These are phyloP conservation scores for Liopterus haemorrhoidalis DNA, from an alignment of 2,888 invertebrate genomes.

Conservation along the genomic window DNA sequence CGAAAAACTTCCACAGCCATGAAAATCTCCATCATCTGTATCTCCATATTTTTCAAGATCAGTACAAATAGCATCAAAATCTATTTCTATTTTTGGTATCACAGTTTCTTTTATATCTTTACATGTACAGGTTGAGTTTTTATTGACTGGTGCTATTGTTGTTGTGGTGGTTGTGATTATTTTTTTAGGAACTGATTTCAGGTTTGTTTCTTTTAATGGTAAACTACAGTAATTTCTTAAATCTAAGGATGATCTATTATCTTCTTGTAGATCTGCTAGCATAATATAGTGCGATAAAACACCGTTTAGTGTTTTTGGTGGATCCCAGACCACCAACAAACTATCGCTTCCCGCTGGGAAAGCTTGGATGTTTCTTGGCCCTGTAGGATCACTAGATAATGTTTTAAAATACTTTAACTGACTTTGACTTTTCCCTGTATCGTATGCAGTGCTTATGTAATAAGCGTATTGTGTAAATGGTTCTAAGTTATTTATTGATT, in stretches of 20 bases:
- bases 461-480: constrained; percentile 68
- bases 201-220: neutral
- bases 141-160: neutral
- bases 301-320: constrained; percentile 47
- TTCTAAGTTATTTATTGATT: constrained; percentile 50
- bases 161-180: neutral
- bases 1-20: constrained; percentile 14
- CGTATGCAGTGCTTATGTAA: constrained; percentile 60
- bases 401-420: constrained; percentile 61
- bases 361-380: constrained; percentile 38
- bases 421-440: constrained; percentile 54
- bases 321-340: constrained; percentile 53
- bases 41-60: constrained; percentile 13
- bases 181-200: neutral
- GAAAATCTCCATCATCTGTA: constrained; percentile 6
- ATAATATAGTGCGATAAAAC: constrained; percentile 42
- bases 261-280: constrained; percentile 38
- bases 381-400: constrained; percentile 51
- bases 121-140: constrained; percentile 4
- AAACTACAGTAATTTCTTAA: constrained; percentile 36
- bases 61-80: constrained; percentile 19
- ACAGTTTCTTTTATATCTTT: constrained; percentile 2
- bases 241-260: constrained; percentile 26
- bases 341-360: constrained; percentile 30
- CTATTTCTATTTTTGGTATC: constrained; percentile 17